Evolutionary conservation across 1,140 invertebrate species (phyloP), one percentile per base, ranked within the genome.

Genomic region (Drosophila watanabei): DNA sequence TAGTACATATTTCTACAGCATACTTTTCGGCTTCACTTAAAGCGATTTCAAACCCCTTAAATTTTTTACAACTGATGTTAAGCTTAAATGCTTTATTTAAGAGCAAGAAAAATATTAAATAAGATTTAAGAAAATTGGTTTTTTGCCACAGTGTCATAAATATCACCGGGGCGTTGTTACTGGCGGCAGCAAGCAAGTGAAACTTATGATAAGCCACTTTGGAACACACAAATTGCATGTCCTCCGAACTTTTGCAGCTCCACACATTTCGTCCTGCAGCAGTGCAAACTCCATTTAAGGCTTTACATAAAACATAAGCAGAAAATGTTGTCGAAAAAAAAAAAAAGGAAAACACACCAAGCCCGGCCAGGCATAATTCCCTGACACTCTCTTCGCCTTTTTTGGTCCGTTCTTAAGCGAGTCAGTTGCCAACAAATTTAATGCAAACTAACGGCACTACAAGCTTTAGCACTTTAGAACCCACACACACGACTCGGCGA

Each of bases 401-500:
- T 69, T 65, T 65, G 39, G 45, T 18, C 37, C 30, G 33, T 76
- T 54, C 48, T 75, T 75, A 70, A 54, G 51, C 68, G 46, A 71
- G 71, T 20, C 48, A 41, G 62, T 77, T 77, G 52, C 41, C 71
- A 43, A 54, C 75, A 76, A 78, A 78, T 77, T 77, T 76, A 79
- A 77, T 79, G 76, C 76, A 76, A 82, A 77, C 70, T 87, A 87
- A 87, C 79, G 66, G 18, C 48, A 82, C 65, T 76, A 87, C 83
- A 87, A 65, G 83, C 75, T 87, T 87, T 87, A 51, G 66, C 83
- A 87, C 83, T 87, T 87, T 87, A 64, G 54, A 62, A 62, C 48
- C 57, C 64, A 41, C 54, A 65, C 24, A 78, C 20, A 61, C 14
- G 30, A 16, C 14, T 28, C 46, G 5, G 51, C 10, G 33, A 51